Conservation (phyloP, 2,888 invertebrate species). For the Lysandra coridon region DNA sequence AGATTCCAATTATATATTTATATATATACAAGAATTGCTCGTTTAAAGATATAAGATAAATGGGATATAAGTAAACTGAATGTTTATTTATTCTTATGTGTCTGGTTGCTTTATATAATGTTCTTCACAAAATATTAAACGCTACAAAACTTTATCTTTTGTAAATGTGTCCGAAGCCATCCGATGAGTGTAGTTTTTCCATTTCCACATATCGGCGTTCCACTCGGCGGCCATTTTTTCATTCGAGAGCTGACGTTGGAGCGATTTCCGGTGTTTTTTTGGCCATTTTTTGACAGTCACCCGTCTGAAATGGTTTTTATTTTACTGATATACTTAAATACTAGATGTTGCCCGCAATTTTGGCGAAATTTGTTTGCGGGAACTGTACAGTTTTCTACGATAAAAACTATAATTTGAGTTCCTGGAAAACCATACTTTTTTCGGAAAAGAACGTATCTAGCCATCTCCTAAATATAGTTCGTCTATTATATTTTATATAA, state of each 20-base stretch:
- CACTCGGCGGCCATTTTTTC: constrained; percentile 50
- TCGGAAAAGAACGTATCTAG: too few species aligned
- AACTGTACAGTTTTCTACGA: too few species aligned
- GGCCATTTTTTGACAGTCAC: constrained; percentile 30
- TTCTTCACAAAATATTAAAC: background rate
- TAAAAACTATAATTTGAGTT: too few species aligned
- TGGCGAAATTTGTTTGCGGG: background rate
- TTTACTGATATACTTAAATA: background rate
- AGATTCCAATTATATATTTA: too few species aligned
- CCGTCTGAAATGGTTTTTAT: constrained; percentile 29
- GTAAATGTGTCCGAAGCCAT: constrained; percentile 29
- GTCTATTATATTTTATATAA: too few species aligned
- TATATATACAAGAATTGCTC: too few species aligned
- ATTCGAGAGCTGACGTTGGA: constrained; percentile 46
- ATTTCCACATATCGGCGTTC: constrained; percentile 66
- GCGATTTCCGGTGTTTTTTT: constrained; percentile 31
- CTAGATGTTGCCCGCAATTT: background rate
- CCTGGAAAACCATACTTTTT: too few species aligned
- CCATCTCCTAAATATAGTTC: too few species aligned
- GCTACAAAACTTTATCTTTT: background rate
- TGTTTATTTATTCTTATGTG: background rate
- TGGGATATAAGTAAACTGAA: too few species aligned
- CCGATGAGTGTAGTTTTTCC: constrained; percentile 59
- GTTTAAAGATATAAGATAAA: too few species aligned
- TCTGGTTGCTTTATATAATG: background rate